Evolutionary conservation across 2,888 invertebrate species (phyloP).

Genomic region (Drosophila buzzatii): DNA sequence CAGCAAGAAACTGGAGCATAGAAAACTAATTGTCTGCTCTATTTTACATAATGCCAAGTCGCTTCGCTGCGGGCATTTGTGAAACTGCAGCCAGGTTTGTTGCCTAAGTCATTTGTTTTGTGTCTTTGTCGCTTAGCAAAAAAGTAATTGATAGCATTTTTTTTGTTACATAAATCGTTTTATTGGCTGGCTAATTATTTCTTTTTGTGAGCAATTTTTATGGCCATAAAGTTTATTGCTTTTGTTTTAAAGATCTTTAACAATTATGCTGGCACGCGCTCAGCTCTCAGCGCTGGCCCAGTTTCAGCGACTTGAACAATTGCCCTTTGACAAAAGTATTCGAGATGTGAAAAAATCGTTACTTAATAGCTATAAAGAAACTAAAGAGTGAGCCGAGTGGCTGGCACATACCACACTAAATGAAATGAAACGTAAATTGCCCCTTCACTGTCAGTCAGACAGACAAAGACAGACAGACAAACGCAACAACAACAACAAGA

Average conservation of each 20-base stretch:
- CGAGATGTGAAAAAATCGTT: slow-evolving; percentile 50
- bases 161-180: slow-evolving; percentile 17
- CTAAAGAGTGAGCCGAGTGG: slow-evolving; percentile 44
- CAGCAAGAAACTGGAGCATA: slow-evolving; percentile 81
- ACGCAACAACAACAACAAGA: not conserved
- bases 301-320: slow-evolving; percentile 12
- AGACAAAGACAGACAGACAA: slow-evolving; percentile 5
- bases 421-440: slow-evolving; percentile 73
- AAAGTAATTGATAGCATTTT: not conserved
- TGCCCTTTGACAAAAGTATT: slow-evolving; percentile 32
- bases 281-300: slow-evolving; percentile 50
- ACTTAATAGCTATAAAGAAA: slow-evolving; percentile 70
- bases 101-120: slow-evolving; percentile 74
- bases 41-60: slow-evolving; percentile 82
- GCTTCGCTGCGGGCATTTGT: slow-evolving; percentile 33
- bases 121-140: slow-evolving; percentile 15
- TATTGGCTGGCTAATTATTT: slow-evolving; percentile 6
- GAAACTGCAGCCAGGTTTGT: slow-evolving; percentile 55
- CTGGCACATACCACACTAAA: slow-evolving; percentile 57
- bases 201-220: slow-evolving; percentile 7
- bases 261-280: slow-evolving; percentile 20
- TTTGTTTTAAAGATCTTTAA: slow-evolving; percentile 10
- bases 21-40: slow-evolving; percentile 83
- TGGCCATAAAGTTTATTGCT: not conserved
- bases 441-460: slow-evolving; percentile 67